Base-by-base conservation (phyloP, 2,888 invertebrate species). In the Trachelus tabidus region DNA sequence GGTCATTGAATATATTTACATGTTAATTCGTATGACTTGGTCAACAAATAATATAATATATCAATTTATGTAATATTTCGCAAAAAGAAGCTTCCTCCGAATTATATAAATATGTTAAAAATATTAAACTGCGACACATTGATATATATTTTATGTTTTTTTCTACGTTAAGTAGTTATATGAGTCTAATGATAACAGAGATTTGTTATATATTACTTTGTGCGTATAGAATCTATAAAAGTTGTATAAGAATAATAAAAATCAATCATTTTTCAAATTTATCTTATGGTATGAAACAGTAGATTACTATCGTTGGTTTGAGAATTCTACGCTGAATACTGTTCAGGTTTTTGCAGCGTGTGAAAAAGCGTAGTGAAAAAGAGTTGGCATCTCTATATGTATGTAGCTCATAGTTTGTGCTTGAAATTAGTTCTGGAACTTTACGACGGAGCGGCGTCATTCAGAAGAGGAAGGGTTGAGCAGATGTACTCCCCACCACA, bases 1-100 rank as follows among this genome's bases (percentile, higher is more conserved):
- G 84, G 83, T 73, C 77, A 82, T 74, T 85, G 74, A 82, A 73
- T 68, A 33, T 15, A 75, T 78, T 34, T 71, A 33, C 23, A 33
- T 11, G 12, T 11, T 30, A 30, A 30, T 56, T 9, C 56, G 23
- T 56, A 56, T 23, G 23, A 0, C 23, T 0, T 56, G 23, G 23
- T 56, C 23, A 56, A 56, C 23, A 23, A 56, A 23, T 56, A 56
- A 56, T 23, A 23, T 23, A 40, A 6, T 23, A 40, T 9, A 6
- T 56, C 56, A 56, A 56, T 56, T 56, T 56, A 23, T 56, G 35
- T 35, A 12, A 56, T 56, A 56, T 56, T 56, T 23, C 15, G 2
- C 9, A 56, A 56, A 15, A 23, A 56, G 4, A 23, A 23, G 9
- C 56, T 56, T 56, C 23, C 15, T 56, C 23, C 23, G 15, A 56